Conservation (phyloP, 37 sponge, comb jelly and placozoan genomes). For the Dysidea cf. avara region DNA sequence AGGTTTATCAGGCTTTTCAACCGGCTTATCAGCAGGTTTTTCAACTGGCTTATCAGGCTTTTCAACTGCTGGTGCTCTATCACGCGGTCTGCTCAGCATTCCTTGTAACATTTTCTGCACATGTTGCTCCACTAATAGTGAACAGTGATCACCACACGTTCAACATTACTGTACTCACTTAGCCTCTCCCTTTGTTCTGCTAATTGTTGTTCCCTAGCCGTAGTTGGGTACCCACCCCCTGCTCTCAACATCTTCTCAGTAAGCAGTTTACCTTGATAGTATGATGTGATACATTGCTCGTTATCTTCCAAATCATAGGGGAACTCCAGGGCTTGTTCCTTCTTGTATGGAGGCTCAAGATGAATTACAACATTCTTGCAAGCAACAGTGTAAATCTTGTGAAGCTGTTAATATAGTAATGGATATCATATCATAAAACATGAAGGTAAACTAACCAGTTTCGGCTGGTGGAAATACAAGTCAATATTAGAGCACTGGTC, state of each 20-base stretch:
- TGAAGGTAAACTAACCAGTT: constrained; percentile 4
- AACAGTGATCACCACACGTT: no score
- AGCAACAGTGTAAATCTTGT: constrained; percentile 47
- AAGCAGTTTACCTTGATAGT: constrained; percentile 26
- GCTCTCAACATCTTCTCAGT: constrained; percentile 61
- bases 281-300: constrained; percentile 46
- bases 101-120: background rate
- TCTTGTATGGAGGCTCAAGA: constrained; percentile 54
- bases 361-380: constrained; percentile 41
- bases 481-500: constrained; percentile 43
- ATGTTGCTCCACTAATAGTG: constrained; percentile 7
- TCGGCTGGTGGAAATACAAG: constrained; percentile 51
- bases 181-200: constrained; percentile 48
- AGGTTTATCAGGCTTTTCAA: background rate
- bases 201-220: constrained; percentile 43
- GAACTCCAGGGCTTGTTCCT: constrained; percentile 32
- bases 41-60: background rate
- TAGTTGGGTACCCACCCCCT: constrained; percentile 76
- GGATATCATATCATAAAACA: background rate
- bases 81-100: background rate
- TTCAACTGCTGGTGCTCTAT: background rate
- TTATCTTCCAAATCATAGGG: constrained; percentile 30
- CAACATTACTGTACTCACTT: constrained; percentile 24
- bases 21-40: background rate
- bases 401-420: constrained; percentile 11